Conservation (phyloP, 1,140 invertebrate species). For the Andricus grossulariae region DNA sequence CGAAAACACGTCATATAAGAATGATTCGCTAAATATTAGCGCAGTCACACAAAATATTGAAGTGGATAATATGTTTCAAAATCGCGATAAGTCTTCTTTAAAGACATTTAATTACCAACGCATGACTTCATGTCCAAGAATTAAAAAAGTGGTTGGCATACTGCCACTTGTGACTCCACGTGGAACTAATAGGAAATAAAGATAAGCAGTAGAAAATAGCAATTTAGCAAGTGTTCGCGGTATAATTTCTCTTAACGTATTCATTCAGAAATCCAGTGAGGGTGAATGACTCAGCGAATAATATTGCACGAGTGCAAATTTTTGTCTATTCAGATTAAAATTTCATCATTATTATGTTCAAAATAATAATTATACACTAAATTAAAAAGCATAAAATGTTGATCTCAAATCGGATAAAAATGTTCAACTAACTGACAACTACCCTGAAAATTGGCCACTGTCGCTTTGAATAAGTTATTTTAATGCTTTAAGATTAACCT, state of each 20-base stretch:
- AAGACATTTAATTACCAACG: background rate
- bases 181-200: conserved; percentile 22
- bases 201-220: conserved; percentile 8
- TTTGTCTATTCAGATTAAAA: too few species aligned
- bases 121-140: conserved; percentile 11
- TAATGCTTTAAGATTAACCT: too few species aligned
- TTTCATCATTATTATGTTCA: too few species aligned
- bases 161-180: conserved; percentile 27
- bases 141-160: conserved; percentile 20
- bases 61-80: background rate
- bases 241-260: conserved; percentile 13
- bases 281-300: too few species aligned
- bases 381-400: too few species aligned
- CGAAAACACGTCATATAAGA: background rate
- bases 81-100: conserved; percentile 6
- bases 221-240: background rate
- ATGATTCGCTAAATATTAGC: background rate
- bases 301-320: too few species aligned
- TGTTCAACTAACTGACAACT: too few species aligned
- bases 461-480: too few species aligned
- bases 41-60: background rate
- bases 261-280: too few species aligned
- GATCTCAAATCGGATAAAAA: too few species aligned
- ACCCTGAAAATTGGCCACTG: too few species aligned
- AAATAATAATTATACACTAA: too few species aligned